Evolutionary conservation across 2,797 vertebrate species (phyloP).

Genomic region (Cichlasoma orientale): DNA sequence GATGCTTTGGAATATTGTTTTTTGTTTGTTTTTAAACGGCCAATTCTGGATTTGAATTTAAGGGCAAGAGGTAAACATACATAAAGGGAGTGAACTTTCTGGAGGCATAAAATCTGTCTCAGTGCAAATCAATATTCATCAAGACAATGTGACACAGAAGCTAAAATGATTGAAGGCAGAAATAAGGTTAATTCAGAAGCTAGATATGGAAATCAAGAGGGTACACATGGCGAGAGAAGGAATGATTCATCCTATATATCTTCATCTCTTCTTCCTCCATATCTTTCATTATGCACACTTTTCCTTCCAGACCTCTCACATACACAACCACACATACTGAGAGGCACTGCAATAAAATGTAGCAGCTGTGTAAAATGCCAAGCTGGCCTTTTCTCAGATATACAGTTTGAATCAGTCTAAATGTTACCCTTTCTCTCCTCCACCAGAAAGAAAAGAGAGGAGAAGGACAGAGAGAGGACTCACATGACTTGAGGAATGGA

Average conservation of each 20-base stretch:
- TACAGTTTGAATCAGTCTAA: constrained; percentile 69
- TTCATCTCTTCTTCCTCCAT: constrained; percentile 24
- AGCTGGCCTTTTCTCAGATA: constrained; percentile 76
- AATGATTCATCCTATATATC: constrained; percentile 14
- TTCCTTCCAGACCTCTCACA: background rate
- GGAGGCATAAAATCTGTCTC: background rate
- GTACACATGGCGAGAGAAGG: background rate
- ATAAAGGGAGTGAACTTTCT: background rate
- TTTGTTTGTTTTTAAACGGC: too few species aligned
- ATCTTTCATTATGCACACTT: constrained; percentile 15
- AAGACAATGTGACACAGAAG: background rate
- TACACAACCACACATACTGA: constrained; percentile 10
- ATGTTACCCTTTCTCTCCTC: constrained; percentile 63
- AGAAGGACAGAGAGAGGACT: constrained; percentile 26
- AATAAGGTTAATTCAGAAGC: constrained; percentile 23
- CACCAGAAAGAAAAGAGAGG: constrained; percentile 31
- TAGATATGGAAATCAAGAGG: constrained; percentile 8
- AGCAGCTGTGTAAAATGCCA: constrained; percentile 81
- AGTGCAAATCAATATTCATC: constrained; percentile 17
- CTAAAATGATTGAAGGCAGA: background rate
- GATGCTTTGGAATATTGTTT: too few species aligned
- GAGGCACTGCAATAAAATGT: constrained; percentile 62
- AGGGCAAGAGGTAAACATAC: background rate
- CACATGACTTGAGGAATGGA: constrained; percentile 34
- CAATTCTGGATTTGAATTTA: background rate